Percentiles rank a stretch among this genome's conserved stretches.
phyloP scores from a whole-genome alignment of 2,888 invertebrate species.

The Corythucha ciliata region DNA sequence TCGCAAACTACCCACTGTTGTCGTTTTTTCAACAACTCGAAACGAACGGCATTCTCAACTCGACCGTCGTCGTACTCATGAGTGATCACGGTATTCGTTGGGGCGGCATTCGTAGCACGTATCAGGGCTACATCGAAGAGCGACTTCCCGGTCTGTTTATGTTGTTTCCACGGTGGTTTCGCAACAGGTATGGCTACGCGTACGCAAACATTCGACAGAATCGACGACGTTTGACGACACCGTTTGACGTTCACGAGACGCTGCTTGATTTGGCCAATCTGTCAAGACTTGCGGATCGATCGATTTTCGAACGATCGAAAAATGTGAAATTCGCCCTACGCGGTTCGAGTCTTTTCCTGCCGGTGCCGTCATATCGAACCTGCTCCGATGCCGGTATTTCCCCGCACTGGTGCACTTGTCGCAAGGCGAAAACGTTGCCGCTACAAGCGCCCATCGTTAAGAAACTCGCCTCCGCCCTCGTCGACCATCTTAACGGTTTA shows the following conservation, averaged over 20 bases:
- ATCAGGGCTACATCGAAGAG: constrained; percentile 79
- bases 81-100: constrained; percentile 88
- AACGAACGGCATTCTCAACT: constrained; percentile 49
- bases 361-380: constrained; percentile 59
- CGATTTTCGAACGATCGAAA: not conserved
- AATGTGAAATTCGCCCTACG: not conserved
- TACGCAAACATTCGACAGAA: constrained; percentile 57
- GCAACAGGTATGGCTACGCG: constrained; percentile 50
- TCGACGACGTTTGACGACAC: constrained; percentile 62
- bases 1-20: constrained; percentile 59
- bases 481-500: constrained; percentile 55
- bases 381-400: constrained; percentile 69
- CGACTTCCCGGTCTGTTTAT: constrained; percentile 68
- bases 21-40: constrained; percentile 50
- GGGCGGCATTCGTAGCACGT: constrained; percentile 72
- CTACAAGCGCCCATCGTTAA: constrained; percentile 48
- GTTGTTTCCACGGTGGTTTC: constrained; percentile 63
- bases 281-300: constrained; percentile 41
- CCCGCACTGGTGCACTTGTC: constrained; percentile 83
- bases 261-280: constrained; percentile 57
- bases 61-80: constrained; percentile 59
- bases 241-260: constrained; percentile 75
- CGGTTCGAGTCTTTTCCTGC: constrained; percentile 67
- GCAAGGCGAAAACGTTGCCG: constrained; percentile 52
- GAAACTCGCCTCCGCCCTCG: constrained; percentile 52